Percentiles rank a stretch among this genome's conserved stretches.
Evolutionary conservation across 2,888 invertebrate species (phyloP).

Genomic region (Euphydryas editha): DNA sequence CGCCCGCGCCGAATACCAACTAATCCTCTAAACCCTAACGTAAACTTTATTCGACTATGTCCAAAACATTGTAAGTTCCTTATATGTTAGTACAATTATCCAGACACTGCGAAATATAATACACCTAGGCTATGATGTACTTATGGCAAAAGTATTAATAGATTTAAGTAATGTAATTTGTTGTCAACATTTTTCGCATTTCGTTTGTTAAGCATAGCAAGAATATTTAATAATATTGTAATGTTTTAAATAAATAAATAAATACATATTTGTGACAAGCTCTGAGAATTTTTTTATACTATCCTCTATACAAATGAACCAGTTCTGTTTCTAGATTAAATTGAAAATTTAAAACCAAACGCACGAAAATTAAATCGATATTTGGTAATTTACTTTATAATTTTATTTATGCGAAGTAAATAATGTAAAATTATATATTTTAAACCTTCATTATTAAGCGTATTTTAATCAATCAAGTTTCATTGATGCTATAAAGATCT

Average conservation of each 20-base stretch:
- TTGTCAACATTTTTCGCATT: slow-evolving; percentile 76
- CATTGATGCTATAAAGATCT: too few relatives aligned
- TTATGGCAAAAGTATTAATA: slow-evolving; percentile 73
- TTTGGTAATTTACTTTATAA: too few relatives aligned
- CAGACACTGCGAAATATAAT: slow-evolving; percentile 42
- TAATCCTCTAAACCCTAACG: slow-evolving; percentile 46
- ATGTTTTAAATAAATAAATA: slow-evolving; percentile 76
- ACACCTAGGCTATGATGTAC: slow-evolving; percentile 54
- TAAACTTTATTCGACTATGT: slow-evolving; percentile 58
- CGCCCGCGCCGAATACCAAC: slow-evolving; percentile 32
- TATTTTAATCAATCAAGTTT: too few relatives aligned
- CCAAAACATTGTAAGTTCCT: slow-evolving; percentile 66
- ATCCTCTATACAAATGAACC: neutral
- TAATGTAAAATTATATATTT: too few relatives aligned
- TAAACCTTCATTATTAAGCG: too few relatives aligned
- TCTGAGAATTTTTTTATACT: slow-evolving; percentile 51
- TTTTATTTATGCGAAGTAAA: too few relatives aligned
- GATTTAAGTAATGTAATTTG: slow-evolving; percentile 68
- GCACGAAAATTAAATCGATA: too few relatives aligned
- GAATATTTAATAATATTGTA: slow-evolving; percentile 71
- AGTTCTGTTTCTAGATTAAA: neutral
- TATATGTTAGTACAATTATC: slow-evolving; percentile 53
- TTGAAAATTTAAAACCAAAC: neutral
- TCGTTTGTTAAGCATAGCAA: slow-evolving; percentile 64
- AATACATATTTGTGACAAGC: slow-evolving; percentile 75